Conservation (phyloP, 2,888 invertebrate species). For the Stegophylla sp. region DNA sequence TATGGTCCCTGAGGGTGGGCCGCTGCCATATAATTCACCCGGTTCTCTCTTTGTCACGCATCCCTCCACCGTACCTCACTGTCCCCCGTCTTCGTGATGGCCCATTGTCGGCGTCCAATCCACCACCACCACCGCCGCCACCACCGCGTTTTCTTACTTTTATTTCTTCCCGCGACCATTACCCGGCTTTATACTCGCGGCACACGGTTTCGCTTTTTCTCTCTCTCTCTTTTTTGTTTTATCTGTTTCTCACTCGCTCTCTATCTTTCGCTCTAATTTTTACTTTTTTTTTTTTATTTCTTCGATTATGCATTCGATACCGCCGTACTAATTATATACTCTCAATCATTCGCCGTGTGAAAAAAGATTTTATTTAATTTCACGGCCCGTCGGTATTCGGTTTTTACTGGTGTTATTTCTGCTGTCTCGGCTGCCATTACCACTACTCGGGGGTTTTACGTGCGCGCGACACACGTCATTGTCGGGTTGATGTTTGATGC, state of each 20-base stretch:
- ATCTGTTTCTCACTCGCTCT: not conserved
- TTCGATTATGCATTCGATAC: not conserved
- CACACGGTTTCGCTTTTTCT: not conserved
- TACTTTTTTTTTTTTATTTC: not conserved
- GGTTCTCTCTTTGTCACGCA: conserved; percentile 59
- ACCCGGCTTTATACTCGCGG: conserved; percentile 4
- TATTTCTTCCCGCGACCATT: conserved; percentile 40
- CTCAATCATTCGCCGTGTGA: no score
- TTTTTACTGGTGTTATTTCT: not conserved
- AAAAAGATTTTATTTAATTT: no score
- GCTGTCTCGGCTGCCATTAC: not conserved
- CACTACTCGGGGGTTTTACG: not conserved
- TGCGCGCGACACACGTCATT: conserved; percentile 16
- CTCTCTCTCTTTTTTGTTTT: not conserved
- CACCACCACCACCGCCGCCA: conserved; percentile 17
- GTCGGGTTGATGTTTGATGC: conserved; percentile 49
- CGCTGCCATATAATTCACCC: conserved; percentile 59
- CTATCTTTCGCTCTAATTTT: not conserved
- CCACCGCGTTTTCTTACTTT: conserved; percentile 41
- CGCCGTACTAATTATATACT: not conserved
- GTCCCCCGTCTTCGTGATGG: conserved; percentile 54
- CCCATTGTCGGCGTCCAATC: conserved; percentile 57
- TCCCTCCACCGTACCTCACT: conserved; percentile 24
- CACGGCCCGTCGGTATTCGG: no score
- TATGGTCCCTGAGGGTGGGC: conserved; percentile 59